Percentiles rank a stretch among this genome's conserved stretches.
These are phyloP conservation scores for Catocala sponsa DNA, from an alignment of 2,888 invertebrate genomes.

Conservation along the genomic window DNA sequence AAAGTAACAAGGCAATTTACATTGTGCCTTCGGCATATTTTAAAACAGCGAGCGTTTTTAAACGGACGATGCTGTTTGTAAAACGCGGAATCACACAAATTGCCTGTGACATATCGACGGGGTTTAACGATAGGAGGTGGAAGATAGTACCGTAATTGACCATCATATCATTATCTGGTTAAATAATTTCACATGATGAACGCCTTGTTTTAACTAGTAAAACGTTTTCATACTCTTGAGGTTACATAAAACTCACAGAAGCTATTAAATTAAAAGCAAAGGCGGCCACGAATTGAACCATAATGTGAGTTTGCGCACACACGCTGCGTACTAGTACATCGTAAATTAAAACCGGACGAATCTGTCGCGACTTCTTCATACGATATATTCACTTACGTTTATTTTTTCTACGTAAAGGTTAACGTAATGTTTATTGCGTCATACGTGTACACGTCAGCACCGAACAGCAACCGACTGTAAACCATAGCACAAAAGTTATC, in stretches of 20 bases:
- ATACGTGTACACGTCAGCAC: constrained; percentile 25
- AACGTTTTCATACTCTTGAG: constrained; percentile 47
- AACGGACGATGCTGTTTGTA: too few species aligned
- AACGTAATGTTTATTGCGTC: constrained; percentile 40
- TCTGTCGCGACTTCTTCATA: constrained; percentile 45
- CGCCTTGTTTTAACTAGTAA: constrained; percentile 32
- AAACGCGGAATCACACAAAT: too few species aligned
- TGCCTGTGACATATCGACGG: too few species aligned
- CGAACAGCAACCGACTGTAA: constrained; percentile 18
- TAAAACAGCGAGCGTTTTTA: too few species aligned
- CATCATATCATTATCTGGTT: constrained; percentile 2
- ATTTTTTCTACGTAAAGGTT: constrained; percentile 45
- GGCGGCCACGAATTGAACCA: constrained; percentile 47
- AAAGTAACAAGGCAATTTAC: too few species aligned
- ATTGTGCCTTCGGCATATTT: too few species aligned
- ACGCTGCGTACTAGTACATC: constrained; percentile 33
- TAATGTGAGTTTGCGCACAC: constrained; percentile 40
- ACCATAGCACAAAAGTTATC: constrained; percentile 27
- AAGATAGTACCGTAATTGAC: too few species aligned
- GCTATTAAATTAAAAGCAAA: constrained; percentile 56
- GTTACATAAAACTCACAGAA: constrained; percentile 53
- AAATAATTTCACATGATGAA: constrained; percentile 19
- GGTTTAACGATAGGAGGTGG: too few species aligned
- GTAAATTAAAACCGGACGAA: constrained; percentile 48
- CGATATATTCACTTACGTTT: constrained; percentile 48